phyloP scores from a whole-genome alignment of 2,797 vertebrate species.

The Acomys russatus region DNA sequence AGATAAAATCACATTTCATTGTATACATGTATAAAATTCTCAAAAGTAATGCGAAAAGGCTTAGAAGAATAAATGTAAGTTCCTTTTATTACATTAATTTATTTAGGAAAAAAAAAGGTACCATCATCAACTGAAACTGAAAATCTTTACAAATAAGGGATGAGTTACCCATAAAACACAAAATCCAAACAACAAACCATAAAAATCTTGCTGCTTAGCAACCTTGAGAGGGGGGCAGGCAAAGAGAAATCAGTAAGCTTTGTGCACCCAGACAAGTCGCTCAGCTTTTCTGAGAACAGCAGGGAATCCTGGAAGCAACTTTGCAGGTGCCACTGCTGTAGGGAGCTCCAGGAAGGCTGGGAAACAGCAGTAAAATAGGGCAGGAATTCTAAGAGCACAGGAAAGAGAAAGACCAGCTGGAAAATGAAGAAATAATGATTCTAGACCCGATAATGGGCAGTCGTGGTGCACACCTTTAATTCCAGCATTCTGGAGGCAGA shows the following conservation, averaged over 20 bases:
- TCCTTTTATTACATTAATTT: neutral
- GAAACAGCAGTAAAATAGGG: rapidly evolving
- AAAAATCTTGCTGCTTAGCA: neutral
- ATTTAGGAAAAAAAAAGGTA: neutral
- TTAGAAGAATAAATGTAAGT: neutral
- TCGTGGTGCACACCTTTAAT: neutral
- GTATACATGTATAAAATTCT: neutral
- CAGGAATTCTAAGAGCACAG: neutral
- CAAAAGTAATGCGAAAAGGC: neutral
- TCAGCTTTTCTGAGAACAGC: neutral
- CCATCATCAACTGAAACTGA: neutral
- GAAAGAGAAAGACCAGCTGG: neutral
- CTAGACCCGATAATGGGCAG: neutral
- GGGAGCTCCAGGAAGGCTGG: neutral
- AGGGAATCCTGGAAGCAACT: neutral
- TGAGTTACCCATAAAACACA: neutral
- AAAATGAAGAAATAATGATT: neutral
- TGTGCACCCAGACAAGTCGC: neutral
- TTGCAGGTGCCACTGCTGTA: neutral
- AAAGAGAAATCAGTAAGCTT: neutral
- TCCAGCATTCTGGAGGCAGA: too few relatives aligned
- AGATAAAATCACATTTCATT: neutral
- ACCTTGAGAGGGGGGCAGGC: neutral
- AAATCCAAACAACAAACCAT: neutral
- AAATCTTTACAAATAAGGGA: neutral